phyloP scores from a whole-genome alignment of 2,888 invertebrate genomes.

The Ptychoptera contaminata region DNA sequence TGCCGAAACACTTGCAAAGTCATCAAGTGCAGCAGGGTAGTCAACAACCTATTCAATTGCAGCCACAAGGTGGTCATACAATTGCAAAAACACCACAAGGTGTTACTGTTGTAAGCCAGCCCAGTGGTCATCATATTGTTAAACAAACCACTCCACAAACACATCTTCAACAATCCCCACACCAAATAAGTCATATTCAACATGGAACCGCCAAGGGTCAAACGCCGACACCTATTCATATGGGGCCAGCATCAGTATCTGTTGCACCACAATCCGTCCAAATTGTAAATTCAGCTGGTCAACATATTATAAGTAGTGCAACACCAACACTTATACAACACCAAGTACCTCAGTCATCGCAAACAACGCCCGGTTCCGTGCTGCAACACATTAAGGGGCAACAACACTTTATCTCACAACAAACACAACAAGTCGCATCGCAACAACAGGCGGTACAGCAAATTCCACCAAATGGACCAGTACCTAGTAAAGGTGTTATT shows the following conservation, averaged over 20 bases:
- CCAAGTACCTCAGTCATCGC: slow-evolving; percentile 24
- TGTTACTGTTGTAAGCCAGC: slow-evolving; percentile 13
- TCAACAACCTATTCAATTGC: slow-evolving; percentile 1
- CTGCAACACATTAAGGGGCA: slow-evolving; percentile 14
- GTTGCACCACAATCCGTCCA: no score
- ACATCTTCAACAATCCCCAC: slow-evolving; percentile 4
- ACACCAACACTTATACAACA: slow-evolving; percentile 1
- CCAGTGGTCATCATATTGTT: slow-evolving; percentile 21
- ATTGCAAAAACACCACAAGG: slow-evolving; percentile 3
- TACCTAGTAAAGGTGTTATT: slow-evolving; percentile 23
- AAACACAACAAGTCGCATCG: slow-evolving; percentile 7
- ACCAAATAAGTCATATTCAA: not conserved
- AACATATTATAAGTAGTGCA: not conserved
- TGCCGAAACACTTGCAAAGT: slow-evolving; percentile 6
- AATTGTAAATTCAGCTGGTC: no score
- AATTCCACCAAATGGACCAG: slow-evolving; percentile 13
- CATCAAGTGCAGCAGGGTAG: not conserved
- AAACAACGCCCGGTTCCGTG: slow-evolving; percentile 18
- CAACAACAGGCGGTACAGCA: slow-evolving; percentile 11
- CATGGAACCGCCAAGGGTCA: not conserved
- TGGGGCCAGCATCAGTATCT: not conserved
- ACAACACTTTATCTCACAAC: slow-evolving; percentile 5
- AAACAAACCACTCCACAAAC: slow-evolving; percentile 8
- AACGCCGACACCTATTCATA: slow-evolving; percentile 2
- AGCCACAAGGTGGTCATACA: slow-evolving; percentile 7